Percentiles rank a stretch among this genome's conserved stretches.
phyloP scores from a whole-genome alignment of 2,113 vertebrate genomes.

The Rhynchomys soricoides region DNA sequence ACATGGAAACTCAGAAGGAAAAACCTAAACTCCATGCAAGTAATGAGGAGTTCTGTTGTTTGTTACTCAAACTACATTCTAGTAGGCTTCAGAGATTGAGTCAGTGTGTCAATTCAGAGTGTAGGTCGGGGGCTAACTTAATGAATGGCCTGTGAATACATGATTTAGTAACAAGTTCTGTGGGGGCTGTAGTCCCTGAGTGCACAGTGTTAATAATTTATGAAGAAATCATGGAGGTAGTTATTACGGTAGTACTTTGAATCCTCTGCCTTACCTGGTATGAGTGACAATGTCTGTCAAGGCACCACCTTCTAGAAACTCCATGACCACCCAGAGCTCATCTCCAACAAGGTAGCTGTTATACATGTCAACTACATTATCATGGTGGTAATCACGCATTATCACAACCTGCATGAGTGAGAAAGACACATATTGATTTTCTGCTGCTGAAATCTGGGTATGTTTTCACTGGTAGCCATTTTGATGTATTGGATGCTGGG shows the following conservation, averaged over 20 bases:
- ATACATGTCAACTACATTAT: slow-evolving; percentile 99
- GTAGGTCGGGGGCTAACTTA: background rate
- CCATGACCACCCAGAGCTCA: slow-evolving; percentile 99
- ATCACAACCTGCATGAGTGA: slow-evolving; percentile 93
- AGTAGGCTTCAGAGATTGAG: background rate
- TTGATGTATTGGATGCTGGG: background rate
- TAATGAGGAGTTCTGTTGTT: background rate
- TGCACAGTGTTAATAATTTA: slow-evolving; percentile 26
- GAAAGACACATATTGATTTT: slow-evolving; percentile 36
- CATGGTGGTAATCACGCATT: slow-evolving; percentile 99
- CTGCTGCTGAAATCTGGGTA: background rate
- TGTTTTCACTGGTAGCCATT: background rate
- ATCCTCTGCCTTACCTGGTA: slow-evolving; percentile 90
- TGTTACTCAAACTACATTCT: background rate
- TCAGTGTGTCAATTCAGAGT: background rate
- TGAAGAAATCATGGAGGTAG: background rate
- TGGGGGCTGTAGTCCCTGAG: background rate
- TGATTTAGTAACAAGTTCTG: background rate
- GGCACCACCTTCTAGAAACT: slow-evolving; percentile 98
- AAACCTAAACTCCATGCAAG: background rate
- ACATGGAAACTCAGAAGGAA: background rate
- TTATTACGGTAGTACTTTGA: background rate
- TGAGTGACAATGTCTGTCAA: slow-evolving; percentile 99
- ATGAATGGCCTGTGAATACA: background rate
- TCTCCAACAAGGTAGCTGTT: slow-evolving; percentile 98